Base-by-base conservation (phyloP, 2,888 invertebrate species). In the Limenitis camilla region DNA sequence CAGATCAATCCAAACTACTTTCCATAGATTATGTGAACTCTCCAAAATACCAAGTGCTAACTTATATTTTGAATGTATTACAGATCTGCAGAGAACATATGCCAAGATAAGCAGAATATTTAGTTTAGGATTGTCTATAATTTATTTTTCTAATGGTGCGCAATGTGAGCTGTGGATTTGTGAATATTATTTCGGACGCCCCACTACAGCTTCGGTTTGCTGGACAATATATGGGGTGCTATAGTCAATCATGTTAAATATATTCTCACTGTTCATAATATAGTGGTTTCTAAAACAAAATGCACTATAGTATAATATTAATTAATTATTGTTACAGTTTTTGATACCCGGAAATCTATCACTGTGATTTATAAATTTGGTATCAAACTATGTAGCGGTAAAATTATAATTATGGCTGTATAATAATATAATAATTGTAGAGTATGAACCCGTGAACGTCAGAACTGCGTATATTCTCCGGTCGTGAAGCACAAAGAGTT, bases 81-180 rank as follows among this genome's bases (percentile, higher is more conserved):
- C 84, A 88, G 88, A 78, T 88, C 53, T 83, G 84, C 80, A 86
- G 88, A 72, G 84, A 88, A 79, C 81, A 86, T 55, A 87, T 88
- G 88, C 88, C 87, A 70, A 88, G 88, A 88, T 88, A 88, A 88
- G 81, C 77, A 59, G 63, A 71, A 69, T 62, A 61, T 67, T 70
- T 80, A 81, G 76, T 73, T 75, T 84, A 85, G 81, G 77, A 77
- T 78, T 83, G 78, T 84, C 81, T 81, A 82, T 87, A 86, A 86
- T 85, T 87, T 86, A 86, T 87, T 87, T 85, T 86, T 85, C 72
- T 85, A 86, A 85, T 84, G 86, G 87, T 86, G 87, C 85, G 81
- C 83, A 77, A 78, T 78, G 80, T 83, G 82, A 84, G 81, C 82
- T 85, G 85, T 83, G 84, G 84, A 81, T 82, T 79, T 85, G 83